Evolutionary conservation across 2,888 invertebrate genomes (phyloP), one percentile per base, ranked within the genome.

Genomic region (Dascillus cervinus): DNA sequence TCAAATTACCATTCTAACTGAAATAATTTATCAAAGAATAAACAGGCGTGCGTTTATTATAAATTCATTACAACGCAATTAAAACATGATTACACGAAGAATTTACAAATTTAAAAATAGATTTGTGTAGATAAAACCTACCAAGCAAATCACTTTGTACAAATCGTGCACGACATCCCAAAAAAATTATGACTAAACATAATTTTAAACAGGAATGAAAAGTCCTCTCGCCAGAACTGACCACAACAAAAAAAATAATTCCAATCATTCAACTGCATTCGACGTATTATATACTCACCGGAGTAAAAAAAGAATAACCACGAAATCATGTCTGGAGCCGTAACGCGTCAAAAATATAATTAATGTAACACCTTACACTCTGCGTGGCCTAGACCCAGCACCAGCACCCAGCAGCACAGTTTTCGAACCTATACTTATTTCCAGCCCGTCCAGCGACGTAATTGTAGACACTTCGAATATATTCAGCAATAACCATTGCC

Each of bases 311-410:
- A 43, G 30, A 36, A 42, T 34, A 20, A 34, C 39, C 38, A 44
- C 42, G 38, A 46, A 47, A 42, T 46, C 42, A 43, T 42, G 56
- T 56, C 53, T 56, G 55, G 55, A 51, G 54, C 54, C 53, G 43
- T 47, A 52, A 52, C 44, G 48, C 49, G 56, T 56, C 56, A 55
- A 47, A 53, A 49, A 49, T 47, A 50, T 55, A 54, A 56, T 56
- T 55, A 55, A 56, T 55, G 53, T 47, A 55, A 56, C 56, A 56
- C 56, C 54, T 55, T 34, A 29, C 28, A 29, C 11, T 13, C 42
- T 40, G 32, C 43, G 43, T 45, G 45, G 49, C n/a, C n/a, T n/a
- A n/a, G n/a, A n/a, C n/a, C n/a, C n/a, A n/a, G n/a, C n/a, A n/a
- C n/a, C n/a, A n/a, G n/a, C 48, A 40, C 29, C 37, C 31, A 25